Conservation (phyloP, 1,140 invertebrate genomes). For the Brachionus koreanus region DNA sequence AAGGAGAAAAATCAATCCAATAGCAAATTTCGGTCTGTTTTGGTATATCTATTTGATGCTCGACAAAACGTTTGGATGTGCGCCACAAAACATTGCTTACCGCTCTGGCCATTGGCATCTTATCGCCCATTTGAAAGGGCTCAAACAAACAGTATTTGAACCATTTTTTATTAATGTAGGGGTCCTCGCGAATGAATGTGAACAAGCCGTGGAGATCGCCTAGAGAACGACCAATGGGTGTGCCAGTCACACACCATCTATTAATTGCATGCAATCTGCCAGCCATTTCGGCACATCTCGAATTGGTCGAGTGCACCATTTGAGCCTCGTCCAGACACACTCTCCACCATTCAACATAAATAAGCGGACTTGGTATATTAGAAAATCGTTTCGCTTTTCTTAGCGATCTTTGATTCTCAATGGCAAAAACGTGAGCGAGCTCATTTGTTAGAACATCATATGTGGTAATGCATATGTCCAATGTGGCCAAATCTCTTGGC, state of each 20-base stretch:
- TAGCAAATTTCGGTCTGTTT: conserved; percentile 59
- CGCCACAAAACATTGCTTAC: conserved; percentile 69
- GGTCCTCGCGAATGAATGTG: conserved; percentile 66
- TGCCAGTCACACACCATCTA: conserved; percentile 63
- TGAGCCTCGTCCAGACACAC: conserved; percentile 72
- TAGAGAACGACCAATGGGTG: conserved; percentile 20
- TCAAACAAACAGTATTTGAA: conserved; percentile 64
- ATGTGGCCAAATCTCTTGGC: conserved; percentile 64
- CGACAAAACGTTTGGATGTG: conserved; percentile 66
- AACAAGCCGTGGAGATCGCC: conserved; percentile 69
- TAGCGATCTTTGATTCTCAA: conserved; percentile 56
- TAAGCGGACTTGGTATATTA: conserved; percentile 63
- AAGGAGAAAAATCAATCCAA: conserved; percentile 63
- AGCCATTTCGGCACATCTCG: conserved; percentile 65
- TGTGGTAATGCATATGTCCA: conserved; percentile 72
- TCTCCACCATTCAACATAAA: conserved; percentile 71
- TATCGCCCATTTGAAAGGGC: conserved; percentile 61
- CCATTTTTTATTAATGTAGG: conserved; percentile 62
- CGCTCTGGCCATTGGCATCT: conserved; percentile 60
- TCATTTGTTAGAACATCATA: conserved; percentile 65
- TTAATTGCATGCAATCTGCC: conserved; percentile 63
- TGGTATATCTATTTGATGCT: conserved; percentile 62
- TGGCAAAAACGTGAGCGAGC: conserved; percentile 57
- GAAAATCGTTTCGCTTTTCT: conserved; percentile 65
- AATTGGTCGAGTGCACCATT: conserved; percentile 56